Base-by-base conservation (phyloP, 1,140 invertebrate species). In the Pseudomyrmex flavicornis region DNA sequence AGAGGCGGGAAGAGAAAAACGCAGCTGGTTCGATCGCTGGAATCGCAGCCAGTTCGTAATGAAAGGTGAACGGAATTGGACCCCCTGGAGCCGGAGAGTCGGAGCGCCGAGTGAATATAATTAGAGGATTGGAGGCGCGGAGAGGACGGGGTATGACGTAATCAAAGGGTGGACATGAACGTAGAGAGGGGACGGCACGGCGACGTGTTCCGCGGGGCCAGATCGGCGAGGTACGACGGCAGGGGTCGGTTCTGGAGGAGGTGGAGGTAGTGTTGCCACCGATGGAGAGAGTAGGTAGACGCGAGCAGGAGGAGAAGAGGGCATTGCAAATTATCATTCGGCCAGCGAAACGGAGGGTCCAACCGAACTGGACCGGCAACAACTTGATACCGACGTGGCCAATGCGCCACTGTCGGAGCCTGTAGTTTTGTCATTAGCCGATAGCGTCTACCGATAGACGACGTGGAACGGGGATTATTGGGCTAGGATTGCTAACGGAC, bases 351-450 rank as follows among this genome's bases (percentile, higher is more conserved):
- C 85, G 92, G 35, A 92, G 91, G 91, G 90, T 93, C 90, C 90
- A 84, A 91, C 92, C 88, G 90, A 91, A 91, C 90, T 91, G 89
- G 90, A 92, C 91, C 89, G 90, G 90, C 91, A 91, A 94, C 93
- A 94, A 94, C 92, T 94, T 93, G 92, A 94, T 93, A 93, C 93
- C 91, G 85, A 92, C 88, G 52, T 46, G 76, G 58, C 76, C 83
- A 83, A 83, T 80, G 82, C 63, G 72, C 85, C 48, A 83, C 91
- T 87, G 87, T 91, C 91, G 90, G 90, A 91, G 92, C 93, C 93
- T 94, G 93, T 94, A 94, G 93, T 94, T 94, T 94, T 94, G 93
- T 94, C 93, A 94, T 94, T 94, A 94, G 93, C 91, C 93, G 92
- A 94, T 93, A 94, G 92, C 92, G 89, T 92, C 91, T 90, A 88